These are phyloP conservation scores for Corynorhinus townsendii DNA, from an alignment of 2,113 vertebrate genomes.

Conservation along the genomic window DNA sequence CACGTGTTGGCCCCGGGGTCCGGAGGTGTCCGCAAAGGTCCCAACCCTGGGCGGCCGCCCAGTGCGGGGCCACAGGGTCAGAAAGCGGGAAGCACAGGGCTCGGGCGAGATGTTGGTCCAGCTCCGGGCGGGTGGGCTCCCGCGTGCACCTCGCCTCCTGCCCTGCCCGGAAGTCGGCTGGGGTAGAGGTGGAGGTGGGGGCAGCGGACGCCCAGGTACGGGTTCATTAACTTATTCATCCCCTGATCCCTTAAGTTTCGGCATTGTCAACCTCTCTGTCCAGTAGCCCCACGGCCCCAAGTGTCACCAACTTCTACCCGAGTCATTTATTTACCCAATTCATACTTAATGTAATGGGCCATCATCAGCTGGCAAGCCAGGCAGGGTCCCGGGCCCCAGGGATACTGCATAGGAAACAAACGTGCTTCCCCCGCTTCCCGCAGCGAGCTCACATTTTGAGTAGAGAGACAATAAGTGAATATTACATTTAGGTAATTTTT, in stretches of 20 bases:
- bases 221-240: fast-evolving
- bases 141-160: background rate
- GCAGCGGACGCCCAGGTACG: background rate
- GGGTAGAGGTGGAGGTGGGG: background rate
- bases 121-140: background rate
- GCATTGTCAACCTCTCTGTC: background rate
- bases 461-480: background rate
- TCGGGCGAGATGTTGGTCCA: background rate
- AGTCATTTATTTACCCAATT: background rate
- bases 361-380: background rate
- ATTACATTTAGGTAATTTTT: background rate
- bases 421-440: background rate
- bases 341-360: background rate
- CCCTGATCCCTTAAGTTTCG: background rate
- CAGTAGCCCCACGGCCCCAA: background rate
- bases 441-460: background rate
- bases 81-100: background rate
- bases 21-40: background rate
- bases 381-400: background rate
- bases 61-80: fast-evolving
- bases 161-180: background rate
- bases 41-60: background rate
- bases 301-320: background rate
- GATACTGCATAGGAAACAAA: background rate
- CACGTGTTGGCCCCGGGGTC: background rate